phyloP scores from a whole-genome alignment of 2,797 vertebrate species.

The Crax fasciolata region DNA sequence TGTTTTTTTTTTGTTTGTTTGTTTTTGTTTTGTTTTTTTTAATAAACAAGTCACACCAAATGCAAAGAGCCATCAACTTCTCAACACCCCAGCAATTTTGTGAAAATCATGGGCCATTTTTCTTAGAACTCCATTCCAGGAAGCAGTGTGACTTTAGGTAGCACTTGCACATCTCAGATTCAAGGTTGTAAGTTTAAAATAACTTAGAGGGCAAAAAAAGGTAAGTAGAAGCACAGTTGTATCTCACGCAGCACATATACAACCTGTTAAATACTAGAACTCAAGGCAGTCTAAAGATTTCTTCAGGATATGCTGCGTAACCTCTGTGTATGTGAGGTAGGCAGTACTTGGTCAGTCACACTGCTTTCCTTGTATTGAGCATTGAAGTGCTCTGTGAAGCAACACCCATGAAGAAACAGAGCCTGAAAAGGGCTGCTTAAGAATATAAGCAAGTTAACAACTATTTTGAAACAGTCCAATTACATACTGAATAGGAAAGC shows the following conservation, averaged over 20 bases:
- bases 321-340: background rate
- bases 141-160: background rate
- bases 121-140: background rate
- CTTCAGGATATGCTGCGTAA: background rate
- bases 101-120: background rate
- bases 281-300: background rate
- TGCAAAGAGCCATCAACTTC: background rate
- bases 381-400: background rate
- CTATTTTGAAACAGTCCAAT: constrained; percentile 15
- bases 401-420: background rate
- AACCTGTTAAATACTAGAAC: background rate
- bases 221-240: background rate
- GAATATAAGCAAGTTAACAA: background rate
- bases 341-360: background rate
- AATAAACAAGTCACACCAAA: background rate
- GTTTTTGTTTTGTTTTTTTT: background rate
- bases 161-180: background rate
- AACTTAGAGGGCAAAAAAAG: background rate
- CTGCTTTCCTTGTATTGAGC: background rate
- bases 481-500: constrained; percentile 11
- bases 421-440: background rate
- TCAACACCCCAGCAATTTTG: background rate
- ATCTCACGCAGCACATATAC: background rate
- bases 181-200: background rate
- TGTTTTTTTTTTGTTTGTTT: background rate